Conservation (phyloP, 2,113 vertebrate genomes). For the Corythaeola cristata region DNA sequence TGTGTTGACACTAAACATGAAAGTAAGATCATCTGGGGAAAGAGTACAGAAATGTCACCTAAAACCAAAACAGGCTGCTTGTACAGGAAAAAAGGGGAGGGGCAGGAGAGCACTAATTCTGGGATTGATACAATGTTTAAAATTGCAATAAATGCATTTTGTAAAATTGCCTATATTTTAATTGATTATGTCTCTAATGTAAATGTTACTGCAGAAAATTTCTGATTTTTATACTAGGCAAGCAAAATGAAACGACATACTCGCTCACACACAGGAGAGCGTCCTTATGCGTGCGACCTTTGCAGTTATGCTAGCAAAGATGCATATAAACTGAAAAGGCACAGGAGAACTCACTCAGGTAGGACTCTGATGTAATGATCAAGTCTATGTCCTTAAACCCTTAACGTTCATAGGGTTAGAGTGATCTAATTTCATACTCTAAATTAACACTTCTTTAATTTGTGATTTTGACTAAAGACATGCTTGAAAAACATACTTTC, state of each 20-base stretch:
- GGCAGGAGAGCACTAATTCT: background rate
- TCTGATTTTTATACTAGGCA: background rate
- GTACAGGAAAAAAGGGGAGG: background rate
- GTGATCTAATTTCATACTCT: background rate
- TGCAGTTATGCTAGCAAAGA: slow-evolving; percentile 76
- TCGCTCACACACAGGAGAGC: slow-evolving; percentile 70
- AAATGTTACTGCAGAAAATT: background rate
- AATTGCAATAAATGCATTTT: background rate
- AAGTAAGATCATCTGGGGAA: background rate
- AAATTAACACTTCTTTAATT: background rate
- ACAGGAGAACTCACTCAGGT: slow-evolving; percentile 76
- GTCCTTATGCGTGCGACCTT: slow-evolving; percentile 65
- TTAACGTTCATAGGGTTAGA: background rate
- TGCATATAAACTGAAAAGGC: slow-evolving; percentile 73
- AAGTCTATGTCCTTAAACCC: background rate
- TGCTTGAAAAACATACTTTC: background rate
- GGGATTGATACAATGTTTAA: background rate
- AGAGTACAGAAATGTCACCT: background rate
- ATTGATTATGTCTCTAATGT: background rate
- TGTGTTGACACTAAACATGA: background rate
- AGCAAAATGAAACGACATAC: slow-evolving; percentile 74
- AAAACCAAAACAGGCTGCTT: background rate
- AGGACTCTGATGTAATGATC: background rate
- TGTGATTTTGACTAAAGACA: background rate
- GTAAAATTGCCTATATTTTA: background rate